phyloP scores from a whole-genome alignment of 2,888 invertebrate species.

The Nebria brevicollis region DNA sequence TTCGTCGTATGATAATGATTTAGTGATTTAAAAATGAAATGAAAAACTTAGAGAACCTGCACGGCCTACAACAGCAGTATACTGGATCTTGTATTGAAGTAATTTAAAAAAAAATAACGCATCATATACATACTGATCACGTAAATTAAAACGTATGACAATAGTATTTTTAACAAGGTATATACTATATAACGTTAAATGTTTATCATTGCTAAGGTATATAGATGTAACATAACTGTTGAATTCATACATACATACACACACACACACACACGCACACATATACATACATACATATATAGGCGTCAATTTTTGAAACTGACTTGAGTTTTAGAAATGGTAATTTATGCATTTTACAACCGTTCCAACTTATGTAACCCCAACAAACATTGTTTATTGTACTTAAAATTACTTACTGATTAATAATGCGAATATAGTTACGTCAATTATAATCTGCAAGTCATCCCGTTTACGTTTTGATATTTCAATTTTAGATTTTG shows the following conservation, averaged over 20 bases:
- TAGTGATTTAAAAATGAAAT: constrained; percentile 26
- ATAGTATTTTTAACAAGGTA: constrained; percentile 61
- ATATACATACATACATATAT: background rate
- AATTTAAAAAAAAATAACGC: background rate
- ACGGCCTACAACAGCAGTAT: constrained; percentile 42
- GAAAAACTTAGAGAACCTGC: constrained; percentile 29
- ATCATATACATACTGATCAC: constrained; percentile 29
- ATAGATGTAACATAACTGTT: constrained; percentile 35
- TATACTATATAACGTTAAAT: constrained; percentile 41
- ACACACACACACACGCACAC: background rate
- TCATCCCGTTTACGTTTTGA: background rate
- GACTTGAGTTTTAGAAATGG: background rate
- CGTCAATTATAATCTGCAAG: background rate
- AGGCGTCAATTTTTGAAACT: background rate
- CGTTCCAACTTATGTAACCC: background rate
- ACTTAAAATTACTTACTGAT: background rate
- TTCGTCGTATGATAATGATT: constrained; percentile 20
- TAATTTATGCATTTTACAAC: background rate
- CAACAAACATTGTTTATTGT: background rate
- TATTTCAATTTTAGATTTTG: no score
- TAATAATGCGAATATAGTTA: background rate
- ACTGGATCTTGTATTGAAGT: constrained; percentile 40
- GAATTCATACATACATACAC: background rate
- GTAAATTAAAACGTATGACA: constrained; percentile 58
- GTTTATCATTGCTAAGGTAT: constrained; percentile 41